These are phyloP conservation scores for Enteromius viviparus DNA, from an alignment of 2,797 vertebrate species.

Conservation along the genomic window DNA sequence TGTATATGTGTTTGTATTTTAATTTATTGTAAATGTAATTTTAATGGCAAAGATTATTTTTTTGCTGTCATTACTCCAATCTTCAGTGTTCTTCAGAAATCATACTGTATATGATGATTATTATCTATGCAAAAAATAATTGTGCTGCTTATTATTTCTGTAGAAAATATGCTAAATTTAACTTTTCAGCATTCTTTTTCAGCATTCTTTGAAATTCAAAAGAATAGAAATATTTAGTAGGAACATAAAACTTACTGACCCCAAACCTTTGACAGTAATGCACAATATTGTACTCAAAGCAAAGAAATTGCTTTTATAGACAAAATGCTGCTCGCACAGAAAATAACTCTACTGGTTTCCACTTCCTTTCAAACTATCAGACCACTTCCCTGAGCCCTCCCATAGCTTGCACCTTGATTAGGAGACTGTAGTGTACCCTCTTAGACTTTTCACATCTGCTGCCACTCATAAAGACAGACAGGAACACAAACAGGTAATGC, in stretches of 20 bases:
- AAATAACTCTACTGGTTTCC: neutral
- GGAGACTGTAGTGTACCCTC: neutral
- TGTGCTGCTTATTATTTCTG: neutral
- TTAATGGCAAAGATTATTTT: neutral
- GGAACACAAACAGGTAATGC: constrained; percentile 33
- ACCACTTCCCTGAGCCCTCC: neutral
- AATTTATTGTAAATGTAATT: no score
- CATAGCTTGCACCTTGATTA: neutral
- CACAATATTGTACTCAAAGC: neutral
- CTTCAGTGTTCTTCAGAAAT: neutral
- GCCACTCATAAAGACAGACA: constrained; percentile 37
- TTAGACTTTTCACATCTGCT: constrained; percentile 23
- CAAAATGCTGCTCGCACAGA: neutral
- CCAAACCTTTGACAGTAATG: neutral
- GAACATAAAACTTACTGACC: neutral
- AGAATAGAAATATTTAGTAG: neutral
- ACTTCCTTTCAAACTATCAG: neutral
- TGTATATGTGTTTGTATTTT: no score
- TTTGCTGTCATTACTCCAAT: neutral
- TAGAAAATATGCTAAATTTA: neutral
- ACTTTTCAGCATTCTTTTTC: neutral
- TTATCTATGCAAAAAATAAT: neutral
- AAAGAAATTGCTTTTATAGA: neutral
- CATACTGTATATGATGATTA: neutral
- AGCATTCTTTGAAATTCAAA: neutral